Percentiles rank a stretch among this genome's conserved stretches.
These are phyloP conservation scores for Drosophila rufa DNA, from an alignment of 1,140 invertebrate species.

Conservation along the genomic window DNA sequence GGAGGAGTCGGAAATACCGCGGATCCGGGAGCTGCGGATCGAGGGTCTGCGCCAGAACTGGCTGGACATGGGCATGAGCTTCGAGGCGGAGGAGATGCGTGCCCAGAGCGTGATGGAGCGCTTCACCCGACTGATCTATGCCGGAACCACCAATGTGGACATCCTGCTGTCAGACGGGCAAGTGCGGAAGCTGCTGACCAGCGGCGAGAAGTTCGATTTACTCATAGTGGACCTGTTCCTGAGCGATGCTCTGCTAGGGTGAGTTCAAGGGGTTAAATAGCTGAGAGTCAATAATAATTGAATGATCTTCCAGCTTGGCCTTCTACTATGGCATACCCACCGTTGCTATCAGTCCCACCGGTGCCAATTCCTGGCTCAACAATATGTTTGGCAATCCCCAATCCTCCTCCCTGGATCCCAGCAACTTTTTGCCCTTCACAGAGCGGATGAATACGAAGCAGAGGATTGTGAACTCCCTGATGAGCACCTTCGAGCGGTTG, in stretches of 20 bases:
- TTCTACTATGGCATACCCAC: constrained; percentile 87
- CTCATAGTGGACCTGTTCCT: constrained; percentile 76
- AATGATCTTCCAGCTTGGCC: constrained; percentile 84
- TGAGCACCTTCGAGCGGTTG: constrained; percentile 77
- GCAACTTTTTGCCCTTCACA: constrained; percentile 86
- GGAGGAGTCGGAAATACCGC: constrained; percentile 14
- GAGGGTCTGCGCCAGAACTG: constrained; percentile 82
- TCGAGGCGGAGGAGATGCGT: constrained; percentile 68
- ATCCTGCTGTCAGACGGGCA: constrained; percentile 63
- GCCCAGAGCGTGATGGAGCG: constrained; percentile 69
- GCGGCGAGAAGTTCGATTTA: constrained; percentile 75
- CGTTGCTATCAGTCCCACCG: constrained; percentile 87
- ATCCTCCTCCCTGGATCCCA: constrained; percentile 87
- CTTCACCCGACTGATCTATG: constrained; percentile 76
- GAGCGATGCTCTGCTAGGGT: constrained; percentile 81
- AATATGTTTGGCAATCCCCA: constrained; percentile 88
- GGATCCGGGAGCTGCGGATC: constrained; percentile 70
- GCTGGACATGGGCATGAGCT: constrained; percentile 85
- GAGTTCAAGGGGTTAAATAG: constrained; percentile 2
- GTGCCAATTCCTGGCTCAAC: constrained; percentile 88
- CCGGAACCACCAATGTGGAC: constrained; percentile 76
- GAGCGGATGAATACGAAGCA: constrained; percentile 87
- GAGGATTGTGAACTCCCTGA: constrained; percentile 86
- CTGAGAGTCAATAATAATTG: not conserved
- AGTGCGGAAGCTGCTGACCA: constrained; percentile 66